Evolutionary conservation across 2,113 vertebrate species (phyloP).

Genomic region (Eptatretus burgeri): DNA sequence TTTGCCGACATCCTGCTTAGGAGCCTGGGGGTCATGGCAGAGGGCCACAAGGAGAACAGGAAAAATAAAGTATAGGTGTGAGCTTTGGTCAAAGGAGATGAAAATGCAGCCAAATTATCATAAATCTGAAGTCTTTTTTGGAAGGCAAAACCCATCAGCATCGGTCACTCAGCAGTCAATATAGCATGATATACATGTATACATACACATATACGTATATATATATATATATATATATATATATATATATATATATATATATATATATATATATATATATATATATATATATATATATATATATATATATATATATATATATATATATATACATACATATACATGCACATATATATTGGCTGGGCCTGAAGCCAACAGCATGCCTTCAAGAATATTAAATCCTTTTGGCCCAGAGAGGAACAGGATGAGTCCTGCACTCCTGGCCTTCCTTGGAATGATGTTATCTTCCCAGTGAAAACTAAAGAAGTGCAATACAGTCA

Average conservation of each 20-base stretch:
- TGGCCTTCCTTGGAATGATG: no score
- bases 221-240: background rate
- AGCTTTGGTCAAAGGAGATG: background rate
- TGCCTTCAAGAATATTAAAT: no score
- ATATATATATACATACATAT: background rate
- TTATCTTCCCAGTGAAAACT: no score
- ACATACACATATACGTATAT: background rate
- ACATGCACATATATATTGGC: background rate
- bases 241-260: background rate
- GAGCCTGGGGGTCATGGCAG: conserved; percentile 35
- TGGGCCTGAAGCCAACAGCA: no score
- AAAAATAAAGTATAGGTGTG: conserved; percentile 11
- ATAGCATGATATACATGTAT: background rate
- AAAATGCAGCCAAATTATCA: conserved; percentile 9
- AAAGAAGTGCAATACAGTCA: no score
- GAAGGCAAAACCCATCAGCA: conserved; percentile 3
- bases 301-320: background rate
- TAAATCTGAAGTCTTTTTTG: conserved; percentile 2
- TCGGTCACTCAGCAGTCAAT: conserved; percentile 6
- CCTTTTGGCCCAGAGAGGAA: no score
- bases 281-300: background rate
- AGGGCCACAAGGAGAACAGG: conserved; percentile 10
- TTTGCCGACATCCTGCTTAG: conserved; percentile 99
- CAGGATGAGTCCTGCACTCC: no score
- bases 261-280: background rate